phyloP scores from a whole-genome alignment of 1,140 invertebrate species.

The Eciton burchellii region DNA sequence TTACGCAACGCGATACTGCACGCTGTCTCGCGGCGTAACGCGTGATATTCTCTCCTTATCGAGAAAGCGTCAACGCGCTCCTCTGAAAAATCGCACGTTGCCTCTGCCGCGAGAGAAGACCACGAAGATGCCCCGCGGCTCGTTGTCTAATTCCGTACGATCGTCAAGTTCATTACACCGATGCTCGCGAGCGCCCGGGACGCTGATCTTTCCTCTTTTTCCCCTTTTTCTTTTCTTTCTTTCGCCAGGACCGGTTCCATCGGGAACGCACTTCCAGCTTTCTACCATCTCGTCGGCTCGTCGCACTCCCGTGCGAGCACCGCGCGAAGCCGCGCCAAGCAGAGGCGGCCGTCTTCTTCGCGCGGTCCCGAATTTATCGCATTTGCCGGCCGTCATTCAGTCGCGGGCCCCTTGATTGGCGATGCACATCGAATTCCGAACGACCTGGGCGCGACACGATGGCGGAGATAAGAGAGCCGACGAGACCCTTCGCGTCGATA shows the following conservation, averaged over 20 bases:
- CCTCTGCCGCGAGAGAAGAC: no score
- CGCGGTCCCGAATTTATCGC: slow-evolving; percentile 78
- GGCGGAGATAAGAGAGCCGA: slow-evolving; percentile 33
- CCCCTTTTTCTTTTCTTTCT: slow-evolving; percentile 60
- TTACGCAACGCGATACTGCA: no score
- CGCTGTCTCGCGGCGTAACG: no score
- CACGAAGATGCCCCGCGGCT: no score
- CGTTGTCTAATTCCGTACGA: slow-evolving; percentile 68
- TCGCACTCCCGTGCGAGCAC: slow-evolving; percentile 57
- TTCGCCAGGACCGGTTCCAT: slow-evolving; percentile 70
- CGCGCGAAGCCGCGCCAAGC: slow-evolving; percentile 26
- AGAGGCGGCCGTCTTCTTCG: slow-evolving; percentile 69
- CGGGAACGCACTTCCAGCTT: slow-evolving; percentile 75
- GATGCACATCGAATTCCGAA: slow-evolving; percentile 72
- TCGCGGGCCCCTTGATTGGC: slow-evolving; percentile 74
- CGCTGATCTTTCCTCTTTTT: slow-evolving; percentile 64
- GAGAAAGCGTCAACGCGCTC: no score
- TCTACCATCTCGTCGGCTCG: slow-evolving; percentile 66
- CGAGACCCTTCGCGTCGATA: slow-evolving; percentile 42
- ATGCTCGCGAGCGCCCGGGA: slow-evolving; percentile 46
- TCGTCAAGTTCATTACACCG: slow-evolving; percentile 71
- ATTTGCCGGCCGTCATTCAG: slow-evolving; percentile 77
- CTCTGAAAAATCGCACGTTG: no score
- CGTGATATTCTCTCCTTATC: no score
- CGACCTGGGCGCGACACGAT: slow-evolving; percentile 23